Percentiles rank a stretch among this genome's conserved stretches.
Evolutionary conservation across 2,888 invertebrate genomes (phyloP).

Genomic region (Ennomos erosarius): DNA sequence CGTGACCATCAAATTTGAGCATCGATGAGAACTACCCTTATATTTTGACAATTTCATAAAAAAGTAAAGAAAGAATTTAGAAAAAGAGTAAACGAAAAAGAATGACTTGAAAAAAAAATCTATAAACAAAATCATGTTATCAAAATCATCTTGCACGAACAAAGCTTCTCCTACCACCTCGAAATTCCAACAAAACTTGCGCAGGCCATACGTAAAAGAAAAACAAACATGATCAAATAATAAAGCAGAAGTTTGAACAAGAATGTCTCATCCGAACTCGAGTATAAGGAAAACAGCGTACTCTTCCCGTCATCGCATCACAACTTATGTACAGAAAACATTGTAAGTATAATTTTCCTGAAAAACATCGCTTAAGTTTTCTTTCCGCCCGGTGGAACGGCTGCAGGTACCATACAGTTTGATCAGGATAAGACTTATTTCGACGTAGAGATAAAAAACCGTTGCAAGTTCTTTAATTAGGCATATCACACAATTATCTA

Average conservation of each 20-base stretch:
- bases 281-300: not conserved
- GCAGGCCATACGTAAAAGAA: not conserved
- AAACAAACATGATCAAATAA: slow-evolving; percentile 6
- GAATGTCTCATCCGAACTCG: not conserved
- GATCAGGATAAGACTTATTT: not conserved
- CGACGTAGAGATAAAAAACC: too few relatives aligned
- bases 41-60: too few relatives aligned
- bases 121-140: too few relatives aligned
- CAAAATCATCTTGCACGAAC: too few relatives aligned
- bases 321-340: slow-evolving; percentile 9
- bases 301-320: slow-evolving; percentile 4
- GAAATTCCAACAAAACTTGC: too few relatives aligned
- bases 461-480: not conserved
- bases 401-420: not conserved
- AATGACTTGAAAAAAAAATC: too few relatives aligned
- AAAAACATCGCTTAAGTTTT: slow-evolving; percentile 14
- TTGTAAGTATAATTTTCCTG: slow-evolving; percentile 12
- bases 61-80: too few relatives aligned
- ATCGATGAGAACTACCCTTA: too few relatives aligned
- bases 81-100: too few relatives aligned
- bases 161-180: too few relatives aligned
- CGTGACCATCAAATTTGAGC: too few relatives aligned
- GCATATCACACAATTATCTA: too few relatives aligned
- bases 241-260: slow-evolving; percentile 10
- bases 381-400: slow-evolving; percentile 1